Conservation (phyloP, 2,797 vertebrate genomes). For the Hemitrygon akajei region DNA sequence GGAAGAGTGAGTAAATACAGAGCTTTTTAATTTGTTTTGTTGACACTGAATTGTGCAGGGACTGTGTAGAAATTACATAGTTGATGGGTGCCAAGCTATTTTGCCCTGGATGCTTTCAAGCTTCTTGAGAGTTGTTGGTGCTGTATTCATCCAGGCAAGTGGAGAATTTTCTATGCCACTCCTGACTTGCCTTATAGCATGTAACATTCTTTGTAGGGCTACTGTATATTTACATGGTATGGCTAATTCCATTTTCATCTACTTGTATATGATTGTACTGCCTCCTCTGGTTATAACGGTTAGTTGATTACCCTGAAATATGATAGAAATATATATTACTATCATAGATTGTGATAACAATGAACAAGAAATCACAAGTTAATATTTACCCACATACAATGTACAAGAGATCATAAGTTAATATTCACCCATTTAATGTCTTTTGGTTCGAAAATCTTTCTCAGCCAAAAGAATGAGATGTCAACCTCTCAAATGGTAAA, state of each 20-base stretch:
- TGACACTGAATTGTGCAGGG: too few relatives aligned
- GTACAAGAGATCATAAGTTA: not conserved
- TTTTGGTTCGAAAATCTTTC: not conserved
- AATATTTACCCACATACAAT: not conserved
- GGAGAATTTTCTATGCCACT: too few relatives aligned
- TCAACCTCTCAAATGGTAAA: not conserved
- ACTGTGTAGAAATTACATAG: too few relatives aligned
- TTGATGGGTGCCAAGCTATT: too few relatives aligned
- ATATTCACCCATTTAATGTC: not conserved
- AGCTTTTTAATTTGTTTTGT: too few relatives aligned
- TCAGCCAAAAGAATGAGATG: not conserved
- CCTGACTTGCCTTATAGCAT: not conserved
- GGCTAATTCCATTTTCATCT: conserved; percentile 3
- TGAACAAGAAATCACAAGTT: not conserved
- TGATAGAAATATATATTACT: not conserved
- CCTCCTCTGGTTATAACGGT: not conserved
- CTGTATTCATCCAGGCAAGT: too few relatives aligned
- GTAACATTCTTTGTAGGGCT: not conserved
- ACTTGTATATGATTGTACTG: not conserved
- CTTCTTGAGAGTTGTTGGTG: too few relatives aligned
- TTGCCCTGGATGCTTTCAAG: too few relatives aligned
- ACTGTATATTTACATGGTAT: not conserved
- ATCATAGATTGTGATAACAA: not conserved
- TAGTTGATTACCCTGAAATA: not conserved
- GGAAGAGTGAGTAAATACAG: too few relatives aligned